Percentiles rank a stretch among this genome's conserved stretches.
Conservation (phyloP, 1,140 invertebrate genomes). For the Chironomus tepperi region DNA sequence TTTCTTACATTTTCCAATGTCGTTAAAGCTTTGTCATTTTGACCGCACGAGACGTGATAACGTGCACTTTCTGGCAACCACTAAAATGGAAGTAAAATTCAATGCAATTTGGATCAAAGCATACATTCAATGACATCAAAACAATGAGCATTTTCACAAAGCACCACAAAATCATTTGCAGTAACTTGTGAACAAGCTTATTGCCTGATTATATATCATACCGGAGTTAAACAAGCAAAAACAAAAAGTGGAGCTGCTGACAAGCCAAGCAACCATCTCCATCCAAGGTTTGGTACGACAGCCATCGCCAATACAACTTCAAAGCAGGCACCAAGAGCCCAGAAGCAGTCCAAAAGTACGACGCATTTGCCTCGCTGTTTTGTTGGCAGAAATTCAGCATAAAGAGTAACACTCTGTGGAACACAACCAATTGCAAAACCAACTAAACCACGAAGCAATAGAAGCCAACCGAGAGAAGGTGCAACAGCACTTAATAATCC, state of each 20-base stretch:
- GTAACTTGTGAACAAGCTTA: too few relatives aligned
- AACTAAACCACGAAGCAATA: conserved; percentile 81
- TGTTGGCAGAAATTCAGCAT: conserved; percentile 90
- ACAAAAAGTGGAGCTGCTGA: conserved; percentile 80
- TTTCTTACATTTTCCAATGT: conserved; percentile 65
- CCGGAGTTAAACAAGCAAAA: conserved; percentile 70
- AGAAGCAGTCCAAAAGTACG: conserved; percentile 90
- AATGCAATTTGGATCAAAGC: background rate
- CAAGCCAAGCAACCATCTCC: conserved; percentile 80
- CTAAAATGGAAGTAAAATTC: conserved; percentile 43
- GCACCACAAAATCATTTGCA: too few relatives aligned
- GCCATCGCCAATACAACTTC: conserved; percentile 83
- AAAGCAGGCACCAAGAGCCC: conserved; percentile 88
- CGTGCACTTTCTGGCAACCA: conserved; percentile 90
- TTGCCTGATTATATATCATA: conserved; percentile 41
- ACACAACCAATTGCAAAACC: conserved; percentile 95
- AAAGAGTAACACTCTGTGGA: conserved; percentile 92
- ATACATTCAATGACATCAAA: too few relatives aligned
- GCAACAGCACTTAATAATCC: conserved; percentile 83
- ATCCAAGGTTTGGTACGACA: conserved; percentile 86
- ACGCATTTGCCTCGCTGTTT: conserved; percentile 91
- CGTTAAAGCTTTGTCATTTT: conserved; percentile 73
- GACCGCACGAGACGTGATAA: conserved; percentile 76
- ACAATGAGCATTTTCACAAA: too few relatives aligned
- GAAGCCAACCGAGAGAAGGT: conserved; percentile 83